Evolutionary conservation across 2,888 invertebrate genomes (phyloP).

Genomic region (Gasteruption jaculator): DNA sequence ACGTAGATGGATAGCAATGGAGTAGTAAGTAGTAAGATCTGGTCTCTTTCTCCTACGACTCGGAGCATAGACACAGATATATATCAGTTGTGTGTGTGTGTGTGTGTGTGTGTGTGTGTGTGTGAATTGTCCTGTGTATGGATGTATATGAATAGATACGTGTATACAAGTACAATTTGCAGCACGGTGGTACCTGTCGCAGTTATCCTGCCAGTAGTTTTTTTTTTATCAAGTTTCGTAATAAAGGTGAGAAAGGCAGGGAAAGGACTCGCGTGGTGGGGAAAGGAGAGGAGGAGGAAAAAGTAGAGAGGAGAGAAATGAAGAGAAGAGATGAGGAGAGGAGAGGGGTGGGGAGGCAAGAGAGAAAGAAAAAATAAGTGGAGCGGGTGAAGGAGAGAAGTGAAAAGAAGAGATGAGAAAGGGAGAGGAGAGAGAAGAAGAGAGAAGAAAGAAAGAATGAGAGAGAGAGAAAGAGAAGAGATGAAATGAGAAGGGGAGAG

Average conservation of each 20-base stretch:
- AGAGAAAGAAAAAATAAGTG: neutral
- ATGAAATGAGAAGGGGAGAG: constrained; percentile 10
- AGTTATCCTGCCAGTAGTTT: no score
- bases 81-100: no score
- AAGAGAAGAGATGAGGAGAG: constrained; percentile 6
- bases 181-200: no score
- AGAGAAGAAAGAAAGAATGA: constrained; percentile 8
- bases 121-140: no score
- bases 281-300: constrained; percentile 8
- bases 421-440: neutral
- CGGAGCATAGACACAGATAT: no score
- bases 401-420: constrained; percentile 8
- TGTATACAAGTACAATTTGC: no score
- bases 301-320: constrained; percentile 1
- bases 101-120: no score
- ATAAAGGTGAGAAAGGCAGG: constrained; percentile 18
- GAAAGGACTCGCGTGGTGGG: constrained; percentile 13
- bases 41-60: no score
- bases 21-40: no score
- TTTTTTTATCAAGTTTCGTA: no score
- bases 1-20: no score
- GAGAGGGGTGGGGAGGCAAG: neutral
- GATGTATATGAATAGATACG: no score
- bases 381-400: constrained; percentile 3
- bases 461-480: constrained; percentile 10